Percentiles rank a stretch among this genome's conserved stretches.
phyloP scores from a whole-genome alignment of 2,888 invertebrate species.

The Encarsia formosa region DNA sequence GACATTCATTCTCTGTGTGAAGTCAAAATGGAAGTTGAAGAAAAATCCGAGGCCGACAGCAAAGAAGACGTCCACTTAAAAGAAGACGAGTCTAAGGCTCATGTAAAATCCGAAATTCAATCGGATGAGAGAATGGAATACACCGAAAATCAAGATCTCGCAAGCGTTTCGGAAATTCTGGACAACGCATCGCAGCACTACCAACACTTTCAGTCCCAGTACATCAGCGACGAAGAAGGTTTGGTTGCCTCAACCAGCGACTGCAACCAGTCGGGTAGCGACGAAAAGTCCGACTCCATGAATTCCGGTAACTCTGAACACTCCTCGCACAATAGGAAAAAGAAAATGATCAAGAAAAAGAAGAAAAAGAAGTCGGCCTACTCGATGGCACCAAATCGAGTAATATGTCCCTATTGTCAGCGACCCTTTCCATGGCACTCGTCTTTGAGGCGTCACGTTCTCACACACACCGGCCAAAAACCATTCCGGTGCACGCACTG shows the following conservation, averaged over 20 bases:
- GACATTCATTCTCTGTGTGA: conserved; percentile 33
- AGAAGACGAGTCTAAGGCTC: conserved; percentile 3
- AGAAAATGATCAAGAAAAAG: conserved; percentile 42
- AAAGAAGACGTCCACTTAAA: too few relatives aligned
- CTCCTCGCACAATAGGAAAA: conserved; percentile 33
- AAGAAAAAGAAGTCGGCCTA: conserved; percentile 90
- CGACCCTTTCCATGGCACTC: conserved; percentile 97
- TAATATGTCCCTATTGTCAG: conserved; percentile 88
- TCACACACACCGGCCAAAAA: conserved; percentile 95
- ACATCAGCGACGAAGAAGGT: conserved; percentile 68
- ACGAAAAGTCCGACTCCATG: conserved; percentile 73
- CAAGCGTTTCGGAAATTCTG: conserved; percentile 71
- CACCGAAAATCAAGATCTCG: conserved; percentile 57
- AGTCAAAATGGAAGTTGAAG: neutral
- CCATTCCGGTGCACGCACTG: conserved; percentile 94
- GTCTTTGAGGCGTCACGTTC: conserved; percentile 87
- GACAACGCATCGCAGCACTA: conserved; percentile 66
- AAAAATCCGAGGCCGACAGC: neutral
- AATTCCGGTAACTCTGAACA: conserved; percentile 56
- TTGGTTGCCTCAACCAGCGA: conserved; percentile 79
- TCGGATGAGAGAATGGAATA: neutral
- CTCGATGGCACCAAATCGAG: conserved; percentile 89
- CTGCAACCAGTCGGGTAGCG: conserved; percentile 78
- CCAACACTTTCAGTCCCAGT: conserved; percentile 46
- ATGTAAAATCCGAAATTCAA: conserved; percentile 7